phyloP scores from a whole-genome alignment of 2,113 vertebrate species.

The Pogonocichla stellata region DNA sequence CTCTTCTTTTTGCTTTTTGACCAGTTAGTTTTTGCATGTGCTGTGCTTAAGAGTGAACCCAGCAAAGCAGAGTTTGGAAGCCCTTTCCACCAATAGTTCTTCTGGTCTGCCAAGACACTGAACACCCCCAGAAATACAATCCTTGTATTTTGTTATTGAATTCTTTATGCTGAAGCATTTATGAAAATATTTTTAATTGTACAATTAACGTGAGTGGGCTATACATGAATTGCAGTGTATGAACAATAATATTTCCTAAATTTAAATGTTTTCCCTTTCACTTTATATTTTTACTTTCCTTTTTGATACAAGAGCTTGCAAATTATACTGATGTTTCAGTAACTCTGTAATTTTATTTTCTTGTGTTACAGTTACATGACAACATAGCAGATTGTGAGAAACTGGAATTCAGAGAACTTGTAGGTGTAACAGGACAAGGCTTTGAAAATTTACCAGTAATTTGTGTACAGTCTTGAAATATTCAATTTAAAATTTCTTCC shows the following conservation, averaged over 20 bases:
- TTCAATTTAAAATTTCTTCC: background rate
- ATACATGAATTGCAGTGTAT: background rate
- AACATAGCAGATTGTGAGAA: background rate
- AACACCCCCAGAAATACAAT: background rate
- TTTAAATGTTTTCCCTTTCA: background rate
- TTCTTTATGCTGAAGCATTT: background rate
- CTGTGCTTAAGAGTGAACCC: background rate
- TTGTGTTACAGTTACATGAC: background rate
- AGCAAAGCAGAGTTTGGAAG: background rate
- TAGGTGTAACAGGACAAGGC: background rate
- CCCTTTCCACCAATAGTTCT: background rate
- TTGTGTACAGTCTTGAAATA: background rate
- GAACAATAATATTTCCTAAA: background rate
- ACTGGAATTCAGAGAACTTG: background rate
- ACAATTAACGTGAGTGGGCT: background rate
- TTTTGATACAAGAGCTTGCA: background rate
- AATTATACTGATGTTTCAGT: background rate
- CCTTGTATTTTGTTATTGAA: background rate
- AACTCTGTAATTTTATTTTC: background rate
- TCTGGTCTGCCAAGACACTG: background rate
- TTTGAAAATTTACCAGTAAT: background rate
- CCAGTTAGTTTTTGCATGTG: background rate
- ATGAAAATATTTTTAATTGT: background rate
- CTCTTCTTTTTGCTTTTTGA: background rate
- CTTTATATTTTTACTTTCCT: background rate